Conservation (phyloP, 2,888 invertebrate genomes). For the Flexamia atlantica region DNA sequence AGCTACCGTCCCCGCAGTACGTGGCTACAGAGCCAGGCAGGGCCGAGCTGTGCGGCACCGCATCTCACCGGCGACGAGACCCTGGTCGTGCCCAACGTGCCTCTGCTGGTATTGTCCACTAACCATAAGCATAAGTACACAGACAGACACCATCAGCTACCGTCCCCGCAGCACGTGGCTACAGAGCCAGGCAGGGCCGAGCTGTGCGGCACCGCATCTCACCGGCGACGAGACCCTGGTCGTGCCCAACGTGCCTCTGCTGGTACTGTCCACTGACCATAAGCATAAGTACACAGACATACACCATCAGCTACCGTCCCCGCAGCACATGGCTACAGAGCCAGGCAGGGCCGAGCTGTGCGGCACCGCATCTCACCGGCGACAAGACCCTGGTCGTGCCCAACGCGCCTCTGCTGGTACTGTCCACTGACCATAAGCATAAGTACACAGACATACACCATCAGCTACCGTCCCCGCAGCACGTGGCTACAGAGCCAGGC, state of each 20-base stretch:
- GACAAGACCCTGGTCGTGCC: slow-evolving; percentile 84
- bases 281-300: no score
- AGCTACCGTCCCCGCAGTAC: slow-evolving; percentile 83
- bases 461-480: slow-evolving; percentile 72
- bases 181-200: slow-evolving; percentile 70
- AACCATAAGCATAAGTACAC: no score
- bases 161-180: slow-evolving; percentile 82
- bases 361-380: slow-evolving; percentile 78
- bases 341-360: slow-evolving; percentile 64
- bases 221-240: slow-evolving; percentile 86
- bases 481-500: slow-evolving; percentile 77
- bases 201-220: slow-evolving; percentile 71
- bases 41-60: slow-evolving; percentile 60
- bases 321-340: slow-evolving; percentile 79
- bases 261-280: slow-evolving; percentile 76
- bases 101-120: slow-evolving; percentile 80
- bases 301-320: no score
- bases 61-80: slow-evolving; percentile 84
- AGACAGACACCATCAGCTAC: slow-evolving; percentile 85
- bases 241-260: slow-evolving; percentile 83
- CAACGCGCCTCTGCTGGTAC: slow-evolving; percentile 84
- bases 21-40: slow-evolving; percentile 76
- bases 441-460: no score
- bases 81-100: slow-evolving; percentile 83
- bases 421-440: no score